A percentile compares a stretch with the other conserved stretches of the same genome.
These are phyloP conservation scores for Champsocephalus gunnari DNA, from an alignment of 2,797 vertebrate species.

Conservation along the genomic window DNA sequence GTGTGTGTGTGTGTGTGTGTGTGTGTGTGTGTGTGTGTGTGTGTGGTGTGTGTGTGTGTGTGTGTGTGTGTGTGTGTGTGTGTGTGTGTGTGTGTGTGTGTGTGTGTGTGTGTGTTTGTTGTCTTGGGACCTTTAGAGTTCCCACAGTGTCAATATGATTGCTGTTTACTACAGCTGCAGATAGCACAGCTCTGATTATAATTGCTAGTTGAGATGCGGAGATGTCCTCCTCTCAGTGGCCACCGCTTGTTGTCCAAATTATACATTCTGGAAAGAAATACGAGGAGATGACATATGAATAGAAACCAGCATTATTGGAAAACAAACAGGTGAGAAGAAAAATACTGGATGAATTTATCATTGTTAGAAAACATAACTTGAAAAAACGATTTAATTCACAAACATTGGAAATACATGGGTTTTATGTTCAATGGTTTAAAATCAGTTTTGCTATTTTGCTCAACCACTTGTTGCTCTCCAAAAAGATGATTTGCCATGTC, in stretches of 20 bases:
- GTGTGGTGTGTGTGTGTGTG: too few relatives aligned
- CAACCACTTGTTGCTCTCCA: too few relatives aligned
- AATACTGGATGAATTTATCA: background rate
- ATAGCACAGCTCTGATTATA: constrained; percentile 54
- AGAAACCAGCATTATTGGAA: background rate
- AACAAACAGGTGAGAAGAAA: background rate
- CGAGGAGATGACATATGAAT: background rate
- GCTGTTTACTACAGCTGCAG: constrained; percentile 42
- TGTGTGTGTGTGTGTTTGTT: background rate
- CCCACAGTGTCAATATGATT: constrained; percentile 57
- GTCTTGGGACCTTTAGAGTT: constrained; percentile 17
- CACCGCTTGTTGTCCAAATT: background rate
- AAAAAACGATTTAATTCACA: background rate
- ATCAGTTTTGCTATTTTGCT: background rate
- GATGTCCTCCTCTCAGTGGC: constrained; percentile 14
- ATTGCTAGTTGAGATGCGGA: constrained; percentile 50
- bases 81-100: too few relatives aligned
- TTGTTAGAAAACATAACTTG: background rate
- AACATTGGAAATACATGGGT: background rate
- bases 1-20: too few relatives aligned
- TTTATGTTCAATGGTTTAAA: background rate
- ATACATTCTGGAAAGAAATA: background rate
- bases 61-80: too few relatives aligned
- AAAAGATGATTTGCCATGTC: too few relatives aligned
- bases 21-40: too few relatives aligned